These are phyloP conservation scores for Molorchus minor DNA, from an alignment of 2,888 invertebrate species.

Conservation along the genomic window DNA sequence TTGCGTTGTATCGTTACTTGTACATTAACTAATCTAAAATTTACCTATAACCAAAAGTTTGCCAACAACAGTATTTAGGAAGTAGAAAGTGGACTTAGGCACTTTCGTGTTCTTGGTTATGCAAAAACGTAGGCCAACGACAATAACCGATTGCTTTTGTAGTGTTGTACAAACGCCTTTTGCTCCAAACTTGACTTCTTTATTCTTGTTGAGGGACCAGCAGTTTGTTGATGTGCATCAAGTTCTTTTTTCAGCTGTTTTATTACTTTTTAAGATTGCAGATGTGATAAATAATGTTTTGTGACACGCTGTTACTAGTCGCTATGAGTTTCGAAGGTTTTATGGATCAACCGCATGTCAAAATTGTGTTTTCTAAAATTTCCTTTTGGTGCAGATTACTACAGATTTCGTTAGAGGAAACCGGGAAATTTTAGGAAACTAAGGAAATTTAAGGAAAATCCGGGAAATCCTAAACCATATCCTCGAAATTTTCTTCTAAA, in stretches of 20 bases:
- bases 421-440: too few species aligned
- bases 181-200: slow-evolving; percentile 40
- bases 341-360: too few species aligned
- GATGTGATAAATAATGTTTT: slow-evolving; percentile 42
- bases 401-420: too few species aligned
- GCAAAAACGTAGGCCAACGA: slow-evolving; percentile 11
- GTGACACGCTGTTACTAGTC: too few species aligned
- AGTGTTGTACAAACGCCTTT: slow-evolving; percentile 42
- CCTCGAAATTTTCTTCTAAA: too few species aligned
- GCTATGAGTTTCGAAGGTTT: too few species aligned
- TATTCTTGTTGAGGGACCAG: slow-evolving; percentile 44
- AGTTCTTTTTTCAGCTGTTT: slow-evolving; percentile 23
- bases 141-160: slow-evolving; percentile 14
- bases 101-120: slow-evolving; percentile 13
- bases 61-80: slow-evolving; percentile 41
- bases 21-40: slow-evolving; percentile 20
- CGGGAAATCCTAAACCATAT: too few species aligned
- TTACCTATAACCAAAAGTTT: slow-evolving; percentile 27
- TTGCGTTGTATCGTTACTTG: slow-evolving; percentile 11
- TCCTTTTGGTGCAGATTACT: too few species aligned
- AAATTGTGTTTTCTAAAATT: too few species aligned
- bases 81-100: slow-evolving; percentile 42
- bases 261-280: slow-evolving; percentile 33
- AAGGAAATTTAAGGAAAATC: too few species aligned
- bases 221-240: slow-evolving; percentile 27